Evolutionary conservation across 30 jellyfish, hydroid and myxozoan species (phyloP).

Genomic region (Aurelia sp.): DNA sequence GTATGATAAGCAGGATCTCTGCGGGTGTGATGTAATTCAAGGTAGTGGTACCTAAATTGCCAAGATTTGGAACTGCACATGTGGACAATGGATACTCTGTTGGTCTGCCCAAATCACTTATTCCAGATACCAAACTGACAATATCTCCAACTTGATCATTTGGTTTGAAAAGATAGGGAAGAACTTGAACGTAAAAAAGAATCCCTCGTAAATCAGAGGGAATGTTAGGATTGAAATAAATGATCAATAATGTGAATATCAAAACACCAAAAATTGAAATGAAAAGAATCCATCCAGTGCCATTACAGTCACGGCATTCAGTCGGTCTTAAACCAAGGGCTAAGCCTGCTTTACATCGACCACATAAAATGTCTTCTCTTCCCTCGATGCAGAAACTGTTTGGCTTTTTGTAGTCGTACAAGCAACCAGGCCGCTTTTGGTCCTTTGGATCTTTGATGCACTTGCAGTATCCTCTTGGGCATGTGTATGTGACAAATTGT

Average conservation of each 20-base stretch:
- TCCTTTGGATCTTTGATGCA: conserved; percentile 25
- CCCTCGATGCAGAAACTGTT: conserved; percentile 59
- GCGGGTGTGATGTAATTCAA: conserved; percentile 70
- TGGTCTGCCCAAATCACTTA: conserved; percentile 70
- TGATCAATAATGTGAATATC: conserved; percentile 27
- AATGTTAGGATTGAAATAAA: conserved; percentile 58
- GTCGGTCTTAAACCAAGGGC: conserved; percentile 51
- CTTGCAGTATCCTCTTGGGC: conserved; percentile 72
- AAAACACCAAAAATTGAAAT: conserved; percentile 29
- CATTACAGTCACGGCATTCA: conserved; percentile 49
- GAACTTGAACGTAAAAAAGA: conserved; percentile 62
- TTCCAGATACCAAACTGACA: conserved; percentile 17
- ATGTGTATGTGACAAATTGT: conserved; percentile 42
- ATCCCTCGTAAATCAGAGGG: conserved; percentile 65
- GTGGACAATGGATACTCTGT: conserved; percentile 51
- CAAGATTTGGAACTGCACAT: conserved; percentile 56
- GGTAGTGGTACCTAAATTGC: conserved; percentile 47
- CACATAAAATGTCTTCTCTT: conserved; percentile 62
- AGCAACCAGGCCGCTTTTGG: conserved; percentile 45
- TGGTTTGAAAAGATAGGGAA: conserved; percentile 68
- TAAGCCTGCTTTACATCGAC: conserved; percentile 62
- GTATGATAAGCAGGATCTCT: conserved; percentile 23
- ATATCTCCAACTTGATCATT: conserved; percentile 63
- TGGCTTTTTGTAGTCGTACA: conserved; percentile 54
- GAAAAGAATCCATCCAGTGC: conserved; percentile 40